These are phyloP conservation scores for Rissa tridactyla DNA, from an alignment of 2,113 vertebrate genomes.

Conservation along the genomic window DNA sequence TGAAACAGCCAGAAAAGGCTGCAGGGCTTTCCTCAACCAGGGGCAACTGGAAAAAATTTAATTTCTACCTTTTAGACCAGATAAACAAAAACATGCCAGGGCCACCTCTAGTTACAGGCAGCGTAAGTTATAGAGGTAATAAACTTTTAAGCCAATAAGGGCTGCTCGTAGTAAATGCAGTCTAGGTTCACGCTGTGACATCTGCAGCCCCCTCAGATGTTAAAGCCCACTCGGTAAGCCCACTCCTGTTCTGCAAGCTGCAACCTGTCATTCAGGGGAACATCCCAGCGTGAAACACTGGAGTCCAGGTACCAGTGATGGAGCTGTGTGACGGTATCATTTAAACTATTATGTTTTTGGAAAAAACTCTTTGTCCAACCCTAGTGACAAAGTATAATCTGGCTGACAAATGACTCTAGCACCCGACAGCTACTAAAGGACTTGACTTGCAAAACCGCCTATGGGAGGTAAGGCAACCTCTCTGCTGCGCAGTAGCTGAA, in stretches of 20 bases:
- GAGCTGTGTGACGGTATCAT: not conserved
- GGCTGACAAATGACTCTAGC: not conserved
- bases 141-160: not conserved
- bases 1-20: not conserved
- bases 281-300: not conserved
- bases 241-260: not conserved
- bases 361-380: not conserved
- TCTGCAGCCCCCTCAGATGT: not conserved
- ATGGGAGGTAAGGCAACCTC: not conserved
- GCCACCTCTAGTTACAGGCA: not conserved
- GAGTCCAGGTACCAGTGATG: not conserved
- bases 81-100: not conserved
- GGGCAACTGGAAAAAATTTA: not conserved
- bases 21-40: not conserved
- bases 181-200: not conserved
- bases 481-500: not conserved
- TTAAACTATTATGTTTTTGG: not conserved
- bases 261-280: not conserved
- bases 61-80: not conserved
- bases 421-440: rapidly evolving
- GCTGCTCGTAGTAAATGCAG: not conserved
- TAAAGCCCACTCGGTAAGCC: not conserved
- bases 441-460: not conserved
- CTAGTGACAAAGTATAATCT: not conserved
- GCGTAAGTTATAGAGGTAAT: not conserved